Base-by-base conservation (phyloP, 2,113 vertebrate species). In the Toxostoma redivivum region DNA sequence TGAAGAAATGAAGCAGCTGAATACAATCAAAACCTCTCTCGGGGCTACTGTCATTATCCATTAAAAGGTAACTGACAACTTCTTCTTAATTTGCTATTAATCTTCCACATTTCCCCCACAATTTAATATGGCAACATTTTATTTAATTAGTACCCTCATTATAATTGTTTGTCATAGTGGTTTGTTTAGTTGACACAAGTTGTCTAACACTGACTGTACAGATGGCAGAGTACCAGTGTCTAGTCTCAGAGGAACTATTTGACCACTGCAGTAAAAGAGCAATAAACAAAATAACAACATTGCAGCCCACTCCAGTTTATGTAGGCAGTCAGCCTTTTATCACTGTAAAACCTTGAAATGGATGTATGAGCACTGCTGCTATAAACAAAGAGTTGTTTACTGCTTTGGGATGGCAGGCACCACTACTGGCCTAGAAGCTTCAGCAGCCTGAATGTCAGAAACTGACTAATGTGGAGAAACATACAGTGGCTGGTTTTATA, bases 271-370 rank as follows among this genome's bases (percentile, higher is more conserved):
- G 98, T 98, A 98, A 99, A 98, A 98, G 96, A 98, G 96, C 98
- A 98, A 98, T 98, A 99, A 99, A 99, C 98, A 99, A 98, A 99
- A 98, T 96, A 97, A 93, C 97, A 98, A 98, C 98, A 98, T 76
- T 98, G 96, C 95, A 98, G 97, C 98, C 98, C 98, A 98, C 97
- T 98, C 95, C 97, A 97, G 97, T 98, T 99, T 98, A 99, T 98
- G 98, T 97, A 98, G 97, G 98, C 98, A 98, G 98, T 98, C 98
- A 98, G 97, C 95, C 98, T 98, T 99, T 99, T 98, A 99, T 98
- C 47, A 78, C 98, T 97, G 96, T 98, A 98, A 98, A 99, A 97
- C 97, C 97, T 98, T 98, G 98, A 99, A 98, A 99, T 98, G 97
- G 98, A 99, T 98, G 97, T 97, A 95, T 67, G 97, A 98, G 97